Evolutionary conservation across 2,113 vertebrate species (phyloP).

Genomic region (Bos indicus): DNA sequence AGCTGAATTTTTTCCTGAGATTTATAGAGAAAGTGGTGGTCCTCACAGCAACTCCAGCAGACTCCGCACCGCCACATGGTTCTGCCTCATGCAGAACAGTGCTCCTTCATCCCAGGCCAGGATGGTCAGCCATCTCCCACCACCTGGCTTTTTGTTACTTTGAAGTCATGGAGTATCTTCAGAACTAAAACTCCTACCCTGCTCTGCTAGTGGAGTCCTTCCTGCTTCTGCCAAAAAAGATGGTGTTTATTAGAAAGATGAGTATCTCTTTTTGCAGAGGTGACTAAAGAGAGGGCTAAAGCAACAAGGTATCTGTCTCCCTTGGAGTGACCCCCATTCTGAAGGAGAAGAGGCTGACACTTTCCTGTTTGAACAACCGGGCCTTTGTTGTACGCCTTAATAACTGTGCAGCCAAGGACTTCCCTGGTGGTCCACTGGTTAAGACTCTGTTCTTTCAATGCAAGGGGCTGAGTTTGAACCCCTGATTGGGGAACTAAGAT

Average conservation of each 20-base stretch:
- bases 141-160: not conserved
- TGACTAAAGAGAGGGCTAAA: not conserved
- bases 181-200: not conserved
- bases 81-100: not conserved
- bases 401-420: not conserved
- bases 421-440: not conserved
- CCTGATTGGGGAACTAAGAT: not conserved
- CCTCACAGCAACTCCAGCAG: not conserved
- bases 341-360: not conserved
- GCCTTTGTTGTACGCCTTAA: not conserved
- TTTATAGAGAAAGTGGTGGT: not conserved
- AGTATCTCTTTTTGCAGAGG: not conserved
- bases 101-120: not conserved
- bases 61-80: fast-evolving
- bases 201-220: not conserved
- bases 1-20: not conserved
- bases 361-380: not conserved
- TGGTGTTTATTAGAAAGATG: not conserved
- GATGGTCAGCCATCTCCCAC: fast-evolving
- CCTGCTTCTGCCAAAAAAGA: not conserved
- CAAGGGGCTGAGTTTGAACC: not conserved
- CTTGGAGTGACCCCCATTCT: not conserved
- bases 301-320: not conserved
- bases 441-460: not conserved
- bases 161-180: not conserved